phyloP scores from a whole-genome alignment of 2,113 vertebrate genomes.

The Spizaetus ornatus region DNA sequence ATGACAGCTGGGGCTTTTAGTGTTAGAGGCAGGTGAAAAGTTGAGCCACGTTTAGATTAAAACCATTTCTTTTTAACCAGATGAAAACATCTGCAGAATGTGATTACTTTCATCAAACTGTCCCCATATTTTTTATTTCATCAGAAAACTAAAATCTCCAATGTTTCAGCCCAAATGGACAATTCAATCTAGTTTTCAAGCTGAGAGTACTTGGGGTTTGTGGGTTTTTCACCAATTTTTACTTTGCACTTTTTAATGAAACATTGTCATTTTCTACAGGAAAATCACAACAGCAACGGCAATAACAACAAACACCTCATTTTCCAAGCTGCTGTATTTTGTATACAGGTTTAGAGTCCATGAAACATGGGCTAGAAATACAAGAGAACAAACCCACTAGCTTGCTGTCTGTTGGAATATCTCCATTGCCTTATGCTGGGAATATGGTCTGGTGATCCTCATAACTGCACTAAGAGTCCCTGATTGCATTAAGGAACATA shows the following conservation, averaged over 20 bases:
- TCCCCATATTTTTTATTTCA: neutral
- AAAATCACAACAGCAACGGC: neutral
- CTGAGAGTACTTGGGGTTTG: neutral
- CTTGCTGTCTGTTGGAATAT: neutral
- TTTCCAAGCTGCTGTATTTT: neutral
- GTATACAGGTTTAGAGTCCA: neutral
- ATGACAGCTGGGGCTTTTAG: accelerated
- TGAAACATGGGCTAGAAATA: neutral
- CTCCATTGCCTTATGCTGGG: neutral
- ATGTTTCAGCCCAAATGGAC: neutral
- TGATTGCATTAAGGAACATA: neutral
- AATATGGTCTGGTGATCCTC: neutral
- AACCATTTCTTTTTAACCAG: neutral
- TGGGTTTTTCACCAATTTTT: neutral
- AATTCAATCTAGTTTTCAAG: neutral
- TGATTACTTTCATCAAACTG: neutral
- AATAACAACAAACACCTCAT: neutral
- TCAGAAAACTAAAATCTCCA: neutral
- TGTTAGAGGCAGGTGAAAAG: neutral
- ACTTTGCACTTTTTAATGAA: neutral
- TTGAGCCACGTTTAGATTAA: neutral
- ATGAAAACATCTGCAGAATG: neutral
- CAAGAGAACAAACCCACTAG: neutral
- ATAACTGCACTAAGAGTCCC: neutral
- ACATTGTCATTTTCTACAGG: neutral